These are phyloP conservation scores for Hylia prasina DNA, from an alignment of 2,113 vertebrate genomes.

Conservation along the genomic window DNA sequence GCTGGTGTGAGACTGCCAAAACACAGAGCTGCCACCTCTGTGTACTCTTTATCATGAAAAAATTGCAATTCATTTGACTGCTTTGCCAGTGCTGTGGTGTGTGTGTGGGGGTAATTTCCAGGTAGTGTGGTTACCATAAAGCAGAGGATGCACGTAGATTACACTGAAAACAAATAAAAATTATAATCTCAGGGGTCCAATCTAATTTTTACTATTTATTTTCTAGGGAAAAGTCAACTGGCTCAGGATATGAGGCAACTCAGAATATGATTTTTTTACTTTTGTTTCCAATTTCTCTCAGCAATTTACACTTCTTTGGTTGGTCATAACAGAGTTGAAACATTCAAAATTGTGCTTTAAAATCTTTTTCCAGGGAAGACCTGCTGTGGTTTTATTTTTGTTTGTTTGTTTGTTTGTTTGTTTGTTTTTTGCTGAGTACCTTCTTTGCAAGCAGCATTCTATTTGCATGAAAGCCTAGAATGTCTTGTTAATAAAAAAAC, in stretches of 20 bases:
- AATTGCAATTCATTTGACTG: background rate
- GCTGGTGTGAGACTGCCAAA: background rate
- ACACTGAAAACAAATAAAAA: background rate
- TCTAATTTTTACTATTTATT: background rate
- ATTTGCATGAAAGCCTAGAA: background rate
- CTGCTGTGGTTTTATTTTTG: background rate
- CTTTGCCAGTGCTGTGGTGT: background rate
- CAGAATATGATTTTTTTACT: background rate
- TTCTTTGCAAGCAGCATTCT: background rate
- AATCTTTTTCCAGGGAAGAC: background rate
- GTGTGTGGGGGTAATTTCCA: background rate
- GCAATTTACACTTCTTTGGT: background rate
- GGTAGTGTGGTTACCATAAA: background rate
- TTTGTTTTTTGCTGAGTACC: background rate
- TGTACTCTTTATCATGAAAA: too few species aligned
- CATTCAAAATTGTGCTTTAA: background rate
- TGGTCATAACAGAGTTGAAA: background rate
- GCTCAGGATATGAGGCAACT: background rate
- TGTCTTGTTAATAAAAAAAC: background rate
- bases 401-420: too few species aligned
- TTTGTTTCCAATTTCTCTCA: background rate
- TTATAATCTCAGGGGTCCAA: rapidly evolving
- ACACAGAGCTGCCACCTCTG: background rate
- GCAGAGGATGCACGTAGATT: background rate
- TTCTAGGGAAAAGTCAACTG: background rate